Evolutionary conservation across 2,113 vertebrate species (phyloP), one percentile per base, ranked within the genome.

Genomic region (Sinocyclocheilus grahami): DNA sequence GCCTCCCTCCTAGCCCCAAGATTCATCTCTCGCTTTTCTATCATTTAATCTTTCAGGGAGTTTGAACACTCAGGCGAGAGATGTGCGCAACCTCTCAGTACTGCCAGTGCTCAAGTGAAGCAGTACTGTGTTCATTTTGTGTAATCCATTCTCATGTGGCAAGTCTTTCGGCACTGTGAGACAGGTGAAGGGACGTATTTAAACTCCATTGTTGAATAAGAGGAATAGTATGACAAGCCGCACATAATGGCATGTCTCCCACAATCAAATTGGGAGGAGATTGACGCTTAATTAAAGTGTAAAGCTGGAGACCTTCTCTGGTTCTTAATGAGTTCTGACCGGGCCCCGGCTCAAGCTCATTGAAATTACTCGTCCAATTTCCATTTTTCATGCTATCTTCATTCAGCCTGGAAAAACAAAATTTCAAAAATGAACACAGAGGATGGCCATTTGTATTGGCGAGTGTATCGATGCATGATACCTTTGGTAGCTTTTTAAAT

Each of bases 231-330:
- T 83, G 83, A 87, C 81, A 86, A 71, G 30, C 37, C 48, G 77
- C 84, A 87, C 79, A 86, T 85, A 91, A 89, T 90, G 86, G 85
- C 80, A 84, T 77, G 79, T 88, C 84, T 89, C 80, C 84, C 1
- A 24, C 53, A 75, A 88, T 88, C 82, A 89, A 84, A 80, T 90
- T 76, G 62, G 33, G 72, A 77, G 27, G 78, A 86, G 83, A 90
- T 71, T 91, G 89, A 87, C 86, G 88, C 77, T 87, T 87, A 87
- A 91, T 91, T 89, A 89, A 87, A 86, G 83, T 3, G 4, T 88
- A 85, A 85, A 81, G 85, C 51, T 58, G 72, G 65, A 85, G 82
- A 85, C 37, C 76, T 69, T 80, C 83, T 86, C 12, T 37, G 24
- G 62, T 53, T 62, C 78, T 86, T 80, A 72, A 79, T 82, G 78